Evolutionary conservation across 2,888 invertebrate species (phyloP).

Genomic region (Mythimna loreyi): DNA sequence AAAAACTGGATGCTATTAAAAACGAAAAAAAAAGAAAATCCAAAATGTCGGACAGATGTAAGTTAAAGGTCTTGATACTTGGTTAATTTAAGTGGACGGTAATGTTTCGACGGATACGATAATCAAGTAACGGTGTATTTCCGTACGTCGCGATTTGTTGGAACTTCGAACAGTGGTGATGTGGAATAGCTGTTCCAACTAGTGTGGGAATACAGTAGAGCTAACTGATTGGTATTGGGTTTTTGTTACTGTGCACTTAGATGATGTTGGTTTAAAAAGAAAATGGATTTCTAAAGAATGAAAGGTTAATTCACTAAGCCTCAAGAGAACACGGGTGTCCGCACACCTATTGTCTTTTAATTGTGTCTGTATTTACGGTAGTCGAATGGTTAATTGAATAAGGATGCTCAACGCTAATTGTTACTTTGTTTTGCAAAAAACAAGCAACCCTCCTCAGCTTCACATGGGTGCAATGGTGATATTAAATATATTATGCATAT

Average conservation of each 20-base stretch:
- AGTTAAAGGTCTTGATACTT: constrained; percentile 30
- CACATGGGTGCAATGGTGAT: too few relatives aligned
- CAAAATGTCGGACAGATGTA: constrained; percentile 20
- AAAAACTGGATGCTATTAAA: background rate
- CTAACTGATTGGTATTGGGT: constrained; percentile 1
- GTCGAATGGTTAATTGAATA: too few relatives aligned
- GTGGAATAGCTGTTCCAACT: constrained; percentile 26
- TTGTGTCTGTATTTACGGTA: too few relatives aligned
- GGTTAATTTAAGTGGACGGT: constrained; percentile 34
- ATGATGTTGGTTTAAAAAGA: background rate
- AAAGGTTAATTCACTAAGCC: too few relatives aligned
- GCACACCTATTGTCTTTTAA: too few relatives aligned
- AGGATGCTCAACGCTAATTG: too few relatives aligned
- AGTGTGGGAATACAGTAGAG: constrained; percentile 44
- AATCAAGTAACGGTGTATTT: constrained; percentile 57
- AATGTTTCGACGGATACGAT: constrained; percentile 57
- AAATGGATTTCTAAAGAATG: too few relatives aligned
- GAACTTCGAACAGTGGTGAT: constrained; percentile 31
- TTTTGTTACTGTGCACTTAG: background rate
- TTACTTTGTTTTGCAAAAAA: too few relatives aligned
- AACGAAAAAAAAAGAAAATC: too few relatives aligned
- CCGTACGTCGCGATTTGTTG: constrained; percentile 38
- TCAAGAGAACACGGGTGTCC: too few relatives aligned
- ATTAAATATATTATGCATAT: too few relatives aligned
- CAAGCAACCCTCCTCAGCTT: too few relatives aligned